phyloP scores from a whole-genome alignment of 2,113 vertebrate species.

The Martes martes region DNA sequence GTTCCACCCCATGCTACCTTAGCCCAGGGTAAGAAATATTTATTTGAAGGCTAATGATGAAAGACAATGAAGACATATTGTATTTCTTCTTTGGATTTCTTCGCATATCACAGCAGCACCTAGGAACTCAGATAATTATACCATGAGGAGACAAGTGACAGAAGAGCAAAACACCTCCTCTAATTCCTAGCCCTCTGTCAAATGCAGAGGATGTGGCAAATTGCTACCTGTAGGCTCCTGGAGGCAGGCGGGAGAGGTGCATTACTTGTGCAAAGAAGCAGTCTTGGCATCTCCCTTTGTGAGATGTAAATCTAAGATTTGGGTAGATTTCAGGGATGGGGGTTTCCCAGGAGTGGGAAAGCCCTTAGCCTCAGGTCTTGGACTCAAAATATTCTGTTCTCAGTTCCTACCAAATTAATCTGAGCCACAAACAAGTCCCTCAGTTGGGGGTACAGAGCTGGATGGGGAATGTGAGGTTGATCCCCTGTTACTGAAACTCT shows the following conservation, averaged over 20 bases:
- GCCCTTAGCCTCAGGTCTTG: neutral
- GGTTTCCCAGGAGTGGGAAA: neutral
- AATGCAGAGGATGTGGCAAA: constrained; percentile 53
- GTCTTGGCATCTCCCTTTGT: constrained; percentile 46
- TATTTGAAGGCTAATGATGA: constrained; percentile 59
- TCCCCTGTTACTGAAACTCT: constrained; percentile 45
- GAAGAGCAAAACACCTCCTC: constrained; percentile 53
- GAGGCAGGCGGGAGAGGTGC: neutral
- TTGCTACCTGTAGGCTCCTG: constrained; percentile 56
- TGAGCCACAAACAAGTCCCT: neutral
- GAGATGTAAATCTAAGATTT: constrained; percentile 40
- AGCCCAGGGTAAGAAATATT: constrained; percentile 70
- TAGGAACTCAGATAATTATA: constrained; percentile 71
- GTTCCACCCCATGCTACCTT: constrained; percentile 26
- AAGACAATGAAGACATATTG: constrained; percentile 67
- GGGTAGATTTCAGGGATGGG: neutral
- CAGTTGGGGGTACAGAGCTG: neutral
- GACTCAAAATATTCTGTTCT: constrained; percentile 23
- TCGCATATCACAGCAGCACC: constrained; percentile 60
- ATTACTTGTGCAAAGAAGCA: neutral
- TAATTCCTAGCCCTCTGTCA: constrained; percentile 45
- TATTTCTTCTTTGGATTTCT: constrained; percentile 67
- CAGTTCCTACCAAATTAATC: neutral
- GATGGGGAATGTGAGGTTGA: neutral
- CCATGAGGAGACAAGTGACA: constrained; percentile 59